A percentile compares a stretch with the other conserved stretches of the same genome.
Evolutionary conservation across 2,797 vertebrate genomes (phyloP).

Genomic region (Menidia menidia): DNA sequence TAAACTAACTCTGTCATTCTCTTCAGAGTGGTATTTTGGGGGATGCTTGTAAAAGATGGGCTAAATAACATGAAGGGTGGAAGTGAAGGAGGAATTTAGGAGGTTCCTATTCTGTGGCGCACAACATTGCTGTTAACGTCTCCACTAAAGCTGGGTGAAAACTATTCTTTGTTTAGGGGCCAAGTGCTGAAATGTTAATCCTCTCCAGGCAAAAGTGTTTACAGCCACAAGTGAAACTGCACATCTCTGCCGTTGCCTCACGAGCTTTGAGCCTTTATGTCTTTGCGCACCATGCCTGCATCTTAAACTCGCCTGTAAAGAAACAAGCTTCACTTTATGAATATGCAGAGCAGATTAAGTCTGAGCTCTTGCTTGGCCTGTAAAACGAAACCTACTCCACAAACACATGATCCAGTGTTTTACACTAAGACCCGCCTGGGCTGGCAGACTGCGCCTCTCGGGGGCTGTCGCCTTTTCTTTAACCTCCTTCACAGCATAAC

Average conservation of each 20-base stretch:
- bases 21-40: neutral
- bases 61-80: conserved; percentile 6
- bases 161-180: neutral
- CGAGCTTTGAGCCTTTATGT: conserved; percentile 44
- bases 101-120: neutral
- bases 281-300: conserved; percentile 17
- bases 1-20: neutral
- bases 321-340: conserved; percentile 4
- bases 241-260: conserved; percentile 45
- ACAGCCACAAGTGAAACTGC: conserved; percentile 70
- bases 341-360: neutral
- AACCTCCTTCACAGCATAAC: conserved; percentile 13
- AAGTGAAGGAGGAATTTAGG: neutral
- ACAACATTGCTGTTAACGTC: neutral
- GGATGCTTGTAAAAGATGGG: neutral
- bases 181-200: neutral
- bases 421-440: conserved; percentile 16
- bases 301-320: conserved; percentile 14
- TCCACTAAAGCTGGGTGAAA: neutral
- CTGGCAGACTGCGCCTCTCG: conserved; percentile 11
- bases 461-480: neutral
- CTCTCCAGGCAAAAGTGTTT: conserved; percentile 51
- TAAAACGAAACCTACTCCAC: conserved; percentile 41
- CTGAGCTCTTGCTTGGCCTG: conserved; percentile 12
- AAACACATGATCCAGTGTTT: conserved; percentile 29